Conservation (phyloP, 2,888 invertebrate species). For the Leucophenga montana region DNA sequence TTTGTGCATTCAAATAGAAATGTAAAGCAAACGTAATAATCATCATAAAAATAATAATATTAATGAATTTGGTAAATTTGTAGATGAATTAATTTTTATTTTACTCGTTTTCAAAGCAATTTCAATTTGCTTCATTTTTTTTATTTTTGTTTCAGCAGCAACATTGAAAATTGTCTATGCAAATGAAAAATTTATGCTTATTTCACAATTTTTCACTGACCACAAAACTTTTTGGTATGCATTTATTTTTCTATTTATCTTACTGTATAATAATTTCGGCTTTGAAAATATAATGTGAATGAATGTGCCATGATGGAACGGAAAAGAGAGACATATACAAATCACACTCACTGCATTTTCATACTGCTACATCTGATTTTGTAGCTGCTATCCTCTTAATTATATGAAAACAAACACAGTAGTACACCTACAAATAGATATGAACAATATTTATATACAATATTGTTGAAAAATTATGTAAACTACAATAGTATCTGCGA, state of each 20-base stretch:
- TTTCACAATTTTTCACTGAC: slow-evolving; percentile 45
- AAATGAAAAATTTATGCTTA: slow-evolving; percentile 53
- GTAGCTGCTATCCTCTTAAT: too few species aligned
- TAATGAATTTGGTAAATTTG: not conserved
- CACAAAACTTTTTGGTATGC: not conserved
- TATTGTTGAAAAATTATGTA: not conserved
- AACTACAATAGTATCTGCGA: not conserved
- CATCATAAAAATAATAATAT: too few species aligned
- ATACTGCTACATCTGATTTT: too few species aligned
- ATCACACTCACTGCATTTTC: too few species aligned
- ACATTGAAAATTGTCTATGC: slow-evolving; percentile 25
- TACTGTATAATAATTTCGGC: not conserved
- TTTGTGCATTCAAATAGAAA: slow-evolving; percentile 15
- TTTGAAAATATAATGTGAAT: not conserved
- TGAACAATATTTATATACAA: too few species aligned
- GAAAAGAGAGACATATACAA: too few species aligned
- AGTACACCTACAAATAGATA: too few species aligned
- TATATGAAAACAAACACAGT: too few species aligned
- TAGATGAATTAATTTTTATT: slow-evolving; percentile 21
- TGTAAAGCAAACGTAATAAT: slow-evolving; percentile 7
- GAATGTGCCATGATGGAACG: too few species aligned
- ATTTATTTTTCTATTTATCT: not conserved
- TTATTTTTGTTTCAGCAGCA: not conserved
- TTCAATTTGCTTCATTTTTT: not conserved
- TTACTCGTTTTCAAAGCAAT: not conserved